Conservation (phyloP, 1,140 invertebrate genomes). For the Druon quercuslanigerum region DNA sequence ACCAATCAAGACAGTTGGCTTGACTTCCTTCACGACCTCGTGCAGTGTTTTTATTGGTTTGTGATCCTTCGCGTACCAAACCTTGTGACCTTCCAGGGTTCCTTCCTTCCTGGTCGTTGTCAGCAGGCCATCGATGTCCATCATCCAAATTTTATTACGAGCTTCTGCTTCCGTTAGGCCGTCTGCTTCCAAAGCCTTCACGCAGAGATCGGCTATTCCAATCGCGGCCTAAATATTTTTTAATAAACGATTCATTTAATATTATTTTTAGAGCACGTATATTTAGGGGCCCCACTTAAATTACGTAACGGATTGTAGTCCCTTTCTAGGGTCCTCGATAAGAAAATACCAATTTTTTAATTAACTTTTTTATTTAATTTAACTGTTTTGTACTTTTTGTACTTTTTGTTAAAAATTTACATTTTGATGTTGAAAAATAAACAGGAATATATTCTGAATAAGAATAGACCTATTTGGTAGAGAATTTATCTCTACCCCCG, state of each 20-base stretch:
- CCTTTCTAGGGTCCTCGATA: too few species aligned
- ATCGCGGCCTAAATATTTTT: constrained; percentile 82
- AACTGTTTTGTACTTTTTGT: too few species aligned
- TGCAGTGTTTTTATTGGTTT: constrained; percentile 85
- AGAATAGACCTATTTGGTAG: too few species aligned
- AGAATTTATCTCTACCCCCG: too few species aligned
- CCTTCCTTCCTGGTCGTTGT: constrained; percentile 85
- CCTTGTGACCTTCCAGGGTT: constrained; percentile 85
- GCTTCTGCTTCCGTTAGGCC: constrained; percentile 87
- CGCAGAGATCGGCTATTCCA: constrained; percentile 91
- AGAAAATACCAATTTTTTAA: too few species aligned
- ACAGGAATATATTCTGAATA: too few species aligned
- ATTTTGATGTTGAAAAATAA: too few species aligned
- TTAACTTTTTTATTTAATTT: too few species aligned
- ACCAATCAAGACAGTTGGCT: constrained; percentile 92
- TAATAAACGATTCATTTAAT: constrained; percentile 1
- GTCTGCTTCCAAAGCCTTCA: constrained; percentile 90
- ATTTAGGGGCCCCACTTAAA: too few species aligned
- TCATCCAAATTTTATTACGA: constrained; percentile 90
- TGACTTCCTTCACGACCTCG: constrained; percentile 87
- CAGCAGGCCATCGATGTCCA: constrained; percentile 89
- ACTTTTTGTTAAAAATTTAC: too few species aligned
- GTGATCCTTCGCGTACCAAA: constrained; percentile 89
- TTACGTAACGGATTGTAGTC: too few species aligned
- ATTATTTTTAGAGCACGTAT: too few species aligned